These are phyloP conservation scores for Scaptodrosophila latifasciaeformis DNA, from an alignment of 2,888 invertebrate genomes.

Conservation along the genomic window DNA sequence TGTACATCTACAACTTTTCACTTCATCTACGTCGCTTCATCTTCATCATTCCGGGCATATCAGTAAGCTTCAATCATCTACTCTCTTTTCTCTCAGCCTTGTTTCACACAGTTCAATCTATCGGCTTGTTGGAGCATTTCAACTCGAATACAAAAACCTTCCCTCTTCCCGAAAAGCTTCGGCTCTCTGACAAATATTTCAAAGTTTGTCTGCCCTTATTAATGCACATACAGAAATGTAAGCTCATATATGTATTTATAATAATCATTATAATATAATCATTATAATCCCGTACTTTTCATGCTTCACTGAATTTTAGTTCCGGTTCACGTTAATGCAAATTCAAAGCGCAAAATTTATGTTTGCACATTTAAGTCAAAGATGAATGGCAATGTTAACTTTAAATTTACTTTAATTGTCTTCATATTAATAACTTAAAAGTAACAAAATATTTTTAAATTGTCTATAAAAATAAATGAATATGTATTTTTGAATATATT, in stretches of 20 bases:
- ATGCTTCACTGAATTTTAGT: slow-evolving; percentile 54
- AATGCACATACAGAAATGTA: too few species aligned
- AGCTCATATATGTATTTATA: too few species aligned
- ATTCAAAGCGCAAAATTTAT: slow-evolving; percentile 36
- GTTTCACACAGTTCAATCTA: slow-evolving; percentile 16
- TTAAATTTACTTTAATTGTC: too few species aligned
- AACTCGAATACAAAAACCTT: not conserved
- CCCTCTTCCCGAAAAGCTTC: not conserved
- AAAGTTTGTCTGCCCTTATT: slow-evolving; percentile 43
- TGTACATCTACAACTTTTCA: slow-evolving; percentile 37
- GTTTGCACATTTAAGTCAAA: slow-evolving; percentile 24
- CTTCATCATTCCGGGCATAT: slow-evolving; percentile 37
- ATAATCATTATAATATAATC: slow-evolving; percentile 13
- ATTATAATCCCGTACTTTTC: slow-evolving; percentile 40
- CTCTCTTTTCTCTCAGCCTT: slow-evolving; percentile 12
- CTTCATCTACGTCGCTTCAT: slow-evolving; percentile 47
- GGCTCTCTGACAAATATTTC: slow-evolving; percentile 7
- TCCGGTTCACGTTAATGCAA: slow-evolving; percentile 62
- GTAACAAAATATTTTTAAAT: too few species aligned
- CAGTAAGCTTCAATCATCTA: slow-evolving; percentile 21
- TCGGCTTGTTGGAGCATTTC: slow-evolving; percentile 3
- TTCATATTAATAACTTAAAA: too few species aligned
- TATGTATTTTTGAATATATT: too few species aligned
- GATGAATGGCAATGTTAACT: too few species aligned
- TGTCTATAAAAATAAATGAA: too few species aligned